These are phyloP conservation scores for Peucedramus taeniatus DNA, from an alignment of 2,113 vertebrate species.

Conservation along the genomic window DNA sequence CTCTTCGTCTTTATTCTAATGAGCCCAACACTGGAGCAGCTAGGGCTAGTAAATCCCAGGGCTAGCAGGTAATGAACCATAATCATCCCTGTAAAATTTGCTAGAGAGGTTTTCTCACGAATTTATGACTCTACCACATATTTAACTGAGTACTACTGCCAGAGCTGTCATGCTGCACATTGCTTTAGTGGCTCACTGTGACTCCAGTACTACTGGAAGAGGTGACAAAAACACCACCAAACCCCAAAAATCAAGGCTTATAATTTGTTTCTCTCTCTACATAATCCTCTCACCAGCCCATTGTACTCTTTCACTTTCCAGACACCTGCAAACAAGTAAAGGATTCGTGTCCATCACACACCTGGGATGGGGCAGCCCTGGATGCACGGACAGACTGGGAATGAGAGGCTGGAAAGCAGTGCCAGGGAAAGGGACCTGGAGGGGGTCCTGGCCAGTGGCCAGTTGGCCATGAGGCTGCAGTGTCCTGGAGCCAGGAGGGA, in stretches of 20 bases:
- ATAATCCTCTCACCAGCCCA: neutral
- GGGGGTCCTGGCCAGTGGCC: neutral
- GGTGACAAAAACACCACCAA: neutral
- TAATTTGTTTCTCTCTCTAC: neutral
- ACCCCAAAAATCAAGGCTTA: neutral
- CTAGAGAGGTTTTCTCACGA: neutral
- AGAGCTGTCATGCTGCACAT: neutral
- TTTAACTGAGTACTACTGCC: neutral
- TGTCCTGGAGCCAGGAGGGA: neutral
- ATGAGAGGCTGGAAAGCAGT: neutral
- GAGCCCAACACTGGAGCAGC: neutral
- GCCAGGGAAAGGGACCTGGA: neutral
- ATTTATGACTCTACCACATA: neutral
- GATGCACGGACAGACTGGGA: neutral
- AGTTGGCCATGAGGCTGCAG: neutral
- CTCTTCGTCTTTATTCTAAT: neutral
- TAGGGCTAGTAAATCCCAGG: neutral
- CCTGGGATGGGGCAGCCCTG: neutral
- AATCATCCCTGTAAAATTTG: neutral
- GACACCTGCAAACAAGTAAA: neutral
- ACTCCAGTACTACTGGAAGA: neutral
- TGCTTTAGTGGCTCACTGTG: neutral
- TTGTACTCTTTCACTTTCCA: neutral
- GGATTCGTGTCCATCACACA: rapidly evolving
- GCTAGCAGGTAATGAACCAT: neutral